phyloP scores from a whole-genome alignment of 2,888 invertebrate species.

The Cryptus armator region DNA sequence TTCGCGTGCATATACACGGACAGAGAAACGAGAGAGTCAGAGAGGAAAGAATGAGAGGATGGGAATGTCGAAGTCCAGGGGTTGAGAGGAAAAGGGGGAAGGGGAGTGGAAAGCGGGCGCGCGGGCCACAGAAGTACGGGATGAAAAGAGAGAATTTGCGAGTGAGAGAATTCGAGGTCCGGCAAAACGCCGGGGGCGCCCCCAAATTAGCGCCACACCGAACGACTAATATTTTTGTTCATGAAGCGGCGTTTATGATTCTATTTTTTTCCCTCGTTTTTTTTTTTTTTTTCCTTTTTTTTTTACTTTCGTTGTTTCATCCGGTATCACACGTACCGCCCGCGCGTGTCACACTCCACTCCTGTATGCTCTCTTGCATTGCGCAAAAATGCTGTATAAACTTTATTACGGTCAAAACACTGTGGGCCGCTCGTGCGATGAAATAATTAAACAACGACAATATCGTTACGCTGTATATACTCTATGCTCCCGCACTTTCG shows the following conservation, averaged over 20 bases:
- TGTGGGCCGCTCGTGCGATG: background rate
- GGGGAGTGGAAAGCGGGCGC: constrained; percentile 46
- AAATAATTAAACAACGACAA: constrained; percentile 37
- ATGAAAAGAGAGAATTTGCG: constrained; percentile 40
- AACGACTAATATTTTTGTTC: constrained; percentile 75
- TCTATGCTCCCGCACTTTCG: background rate
- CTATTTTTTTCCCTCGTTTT: constrained; percentile 65
- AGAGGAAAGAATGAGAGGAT: constrained; percentile 59
- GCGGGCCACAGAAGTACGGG: constrained; percentile 44
- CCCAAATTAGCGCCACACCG: constrained; percentile 78
- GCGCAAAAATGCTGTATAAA: constrained; percentile 23
- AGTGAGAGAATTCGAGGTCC: constrained; percentile 49
- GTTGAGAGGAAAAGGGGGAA: constrained; percentile 8
- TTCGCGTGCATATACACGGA: constrained; percentile 68
- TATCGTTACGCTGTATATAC: background rate
- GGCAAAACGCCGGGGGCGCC: constrained; percentile 69
- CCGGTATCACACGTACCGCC: constrained; percentile 53
- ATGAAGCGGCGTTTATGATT: constrained; percentile 70
- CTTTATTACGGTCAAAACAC: constrained; percentile 8
- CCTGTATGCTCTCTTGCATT: background rate
- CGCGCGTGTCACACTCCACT: constrained; percentile 31
- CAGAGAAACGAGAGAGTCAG: background rate
- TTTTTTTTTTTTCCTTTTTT: constrained; percentile 22
- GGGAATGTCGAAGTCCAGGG: constrained; percentile 46
- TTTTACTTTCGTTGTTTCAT: background rate